These are phyloP conservation scores for Pediacus dermestoides DNA, from an alignment of 2,888 invertebrate species.

Conservation along the genomic window DNA sequence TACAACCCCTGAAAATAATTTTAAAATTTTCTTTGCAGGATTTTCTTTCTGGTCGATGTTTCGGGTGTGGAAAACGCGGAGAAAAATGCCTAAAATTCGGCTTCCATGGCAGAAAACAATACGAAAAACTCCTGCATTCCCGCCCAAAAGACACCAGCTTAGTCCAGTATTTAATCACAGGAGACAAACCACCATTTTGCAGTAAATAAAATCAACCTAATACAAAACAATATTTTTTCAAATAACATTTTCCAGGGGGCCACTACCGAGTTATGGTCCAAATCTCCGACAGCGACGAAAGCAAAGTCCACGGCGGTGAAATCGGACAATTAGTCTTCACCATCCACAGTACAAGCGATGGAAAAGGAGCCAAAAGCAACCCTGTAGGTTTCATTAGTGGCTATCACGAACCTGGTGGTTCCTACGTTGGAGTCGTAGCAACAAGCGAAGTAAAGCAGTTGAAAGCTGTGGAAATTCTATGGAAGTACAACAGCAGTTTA, in stretches of 20 bases:
- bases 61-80: slow-evolving; percentile 62
- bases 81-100: slow-evolving; percentile 70
- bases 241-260: slow-evolving; percentile 61
- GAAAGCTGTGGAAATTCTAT: slow-evolving; percentile 66
- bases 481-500: slow-evolving; percentile 74
- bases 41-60: slow-evolving; percentile 67
- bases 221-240: slow-evolving; percentile 6
- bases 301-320: slow-evolving; percentile 72
- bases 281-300: slow-evolving; percentile 70
- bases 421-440: slow-evolving; percentile 65
- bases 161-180: slow-evolving; percentile 71
- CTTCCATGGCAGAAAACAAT: slow-evolving; percentile 57
- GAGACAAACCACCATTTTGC: slow-evolving; percentile 68
- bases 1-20: no score
- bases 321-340: slow-evolving; percentile 69
- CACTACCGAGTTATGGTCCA: slow-evolving; percentile 75
- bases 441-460: slow-evolving; percentile 66
- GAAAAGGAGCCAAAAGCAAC: slow-evolving; percentile 37
- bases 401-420: slow-evolving; percentile 69
- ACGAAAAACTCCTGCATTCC: slow-evolving; percentile 42
- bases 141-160: slow-evolving; percentile 39
- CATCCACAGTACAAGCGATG: slow-evolving; percentile 60
- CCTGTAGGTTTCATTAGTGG: slow-evolving; percentile 41
- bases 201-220: slow-evolving; percentile 56
- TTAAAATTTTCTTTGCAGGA: slow-evolving; percentile 52